Evolutionary conservation across 2,113 vertebrate species (phyloP).

Genomic region (Amazona guildingii): DNA sequence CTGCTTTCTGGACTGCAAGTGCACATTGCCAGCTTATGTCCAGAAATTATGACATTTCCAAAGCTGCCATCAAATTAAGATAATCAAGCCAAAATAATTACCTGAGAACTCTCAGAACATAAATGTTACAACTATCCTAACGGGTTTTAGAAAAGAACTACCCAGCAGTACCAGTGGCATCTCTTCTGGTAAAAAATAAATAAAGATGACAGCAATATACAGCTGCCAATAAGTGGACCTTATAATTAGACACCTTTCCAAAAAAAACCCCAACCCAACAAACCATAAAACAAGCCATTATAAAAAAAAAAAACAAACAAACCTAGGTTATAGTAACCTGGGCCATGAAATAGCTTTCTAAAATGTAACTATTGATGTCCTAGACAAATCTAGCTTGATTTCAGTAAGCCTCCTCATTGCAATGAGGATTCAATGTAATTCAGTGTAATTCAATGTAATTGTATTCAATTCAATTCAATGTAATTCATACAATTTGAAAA

Average conservation of each 20-base stretch:
- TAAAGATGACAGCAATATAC: not conserved
- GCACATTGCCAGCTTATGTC: fast-evolving
- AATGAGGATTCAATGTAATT: not conserved
- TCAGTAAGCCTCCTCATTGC: not conserved
- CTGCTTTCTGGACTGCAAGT: not conserved
- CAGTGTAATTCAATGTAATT: not conserved
- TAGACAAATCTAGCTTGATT: not conserved
- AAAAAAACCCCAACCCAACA: not conserved
- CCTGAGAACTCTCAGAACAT: not conserved
- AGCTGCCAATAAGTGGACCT: not conserved
- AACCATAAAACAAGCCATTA: fast-evolving
- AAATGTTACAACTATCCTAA: not conserved
- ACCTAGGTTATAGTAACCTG: not conserved
- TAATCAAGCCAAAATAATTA: not conserved
- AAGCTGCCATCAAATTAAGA: not conserved
- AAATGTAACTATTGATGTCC: not conserved
- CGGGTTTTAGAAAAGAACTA: not conserved
- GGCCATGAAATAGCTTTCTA: not conserved
- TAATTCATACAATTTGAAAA: not conserved
- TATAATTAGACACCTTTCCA: not conserved
- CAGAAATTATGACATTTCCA: not conserved
- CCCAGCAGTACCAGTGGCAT: not conserved
- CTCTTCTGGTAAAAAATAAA: not conserved
- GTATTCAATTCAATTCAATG: not conserved
- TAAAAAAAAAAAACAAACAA: not conserved